Evolutionary conservation across 2,113 vertebrate species (phyloP).

Genomic region (Lagenorhynchus albirostris): DNA sequence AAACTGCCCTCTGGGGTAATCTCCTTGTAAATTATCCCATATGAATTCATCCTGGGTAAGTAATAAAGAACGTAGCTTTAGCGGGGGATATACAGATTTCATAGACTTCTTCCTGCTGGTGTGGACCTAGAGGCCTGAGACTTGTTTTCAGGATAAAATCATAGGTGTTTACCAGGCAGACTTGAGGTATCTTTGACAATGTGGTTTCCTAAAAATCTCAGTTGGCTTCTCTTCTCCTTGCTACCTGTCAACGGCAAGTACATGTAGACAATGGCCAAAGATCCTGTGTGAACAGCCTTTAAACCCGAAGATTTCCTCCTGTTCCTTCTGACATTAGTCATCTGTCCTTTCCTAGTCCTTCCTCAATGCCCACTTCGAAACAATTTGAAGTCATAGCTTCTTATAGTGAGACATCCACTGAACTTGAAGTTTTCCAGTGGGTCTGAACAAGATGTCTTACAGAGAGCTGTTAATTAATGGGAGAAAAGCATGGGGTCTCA

Average conservation of each 20-base stretch:
- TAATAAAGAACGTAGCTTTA: neutral
- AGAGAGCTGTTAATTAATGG: neutral
- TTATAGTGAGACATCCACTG: neutral
- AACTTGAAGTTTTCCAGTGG: neutral
- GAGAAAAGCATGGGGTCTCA: neutral
- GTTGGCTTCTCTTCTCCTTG: neutral
- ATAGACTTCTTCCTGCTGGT: neutral
- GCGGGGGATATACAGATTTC: neutral
- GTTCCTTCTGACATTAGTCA: neutral
- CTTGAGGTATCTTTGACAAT: neutral
- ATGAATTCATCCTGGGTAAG: neutral
- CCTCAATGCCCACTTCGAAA: neutral
- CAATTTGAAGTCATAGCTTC: neutral
- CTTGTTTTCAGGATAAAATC: neutral
- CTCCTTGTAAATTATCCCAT: neutral
- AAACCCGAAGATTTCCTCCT: neutral
- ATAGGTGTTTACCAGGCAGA: neutral
- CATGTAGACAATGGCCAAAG: neutral
- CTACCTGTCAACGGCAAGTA: neutral
- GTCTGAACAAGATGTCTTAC: neutral
- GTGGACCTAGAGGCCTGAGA: neutral
- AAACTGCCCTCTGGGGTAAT: neutral
- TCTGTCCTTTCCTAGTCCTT: neutral
- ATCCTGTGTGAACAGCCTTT: neutral
- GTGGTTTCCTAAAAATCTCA: neutral